phyloP scores from a whole-genome alignment of 2,888 invertebrate species.

The Spialia ferax region DNA sequence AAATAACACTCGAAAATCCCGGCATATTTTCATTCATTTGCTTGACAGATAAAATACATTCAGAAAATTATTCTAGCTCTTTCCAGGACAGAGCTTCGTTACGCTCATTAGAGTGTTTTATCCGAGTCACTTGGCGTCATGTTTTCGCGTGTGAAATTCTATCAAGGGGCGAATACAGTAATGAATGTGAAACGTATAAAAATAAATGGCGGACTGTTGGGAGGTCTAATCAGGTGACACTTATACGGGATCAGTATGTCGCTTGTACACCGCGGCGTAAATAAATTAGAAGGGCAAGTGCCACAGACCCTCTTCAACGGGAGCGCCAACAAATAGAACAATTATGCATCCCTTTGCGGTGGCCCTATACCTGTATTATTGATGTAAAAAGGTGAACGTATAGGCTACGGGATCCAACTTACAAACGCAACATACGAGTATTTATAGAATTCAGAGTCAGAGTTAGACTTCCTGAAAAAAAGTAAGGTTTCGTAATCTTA shows the following conservation, averaged over 20 bases:
- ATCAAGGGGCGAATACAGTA: constrained; percentile 9
- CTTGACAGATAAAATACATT: constrained; percentile 18
- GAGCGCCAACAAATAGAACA: constrained; percentile 74
- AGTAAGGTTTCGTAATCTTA: too few relatives aligned
- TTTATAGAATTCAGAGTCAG: too few relatives aligned
- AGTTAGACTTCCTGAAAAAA: too few relatives aligned
- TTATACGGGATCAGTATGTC: constrained; percentile 49
- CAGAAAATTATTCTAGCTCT: constrained; percentile 31
- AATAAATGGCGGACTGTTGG: constrained; percentile 15
- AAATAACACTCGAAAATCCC: constrained; percentile 3
- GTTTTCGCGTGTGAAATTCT: constrained; percentile 23
- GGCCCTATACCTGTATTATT: constrained; percentile 68
- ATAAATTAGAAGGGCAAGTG: constrained; percentile 63
- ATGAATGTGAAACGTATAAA: constrained; percentile 18
- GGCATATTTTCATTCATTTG: constrained; percentile 10
- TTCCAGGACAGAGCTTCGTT: constrained; percentile 28
- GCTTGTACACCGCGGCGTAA: constrained; percentile 62
- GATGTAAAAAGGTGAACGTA: constrained; percentile 62
- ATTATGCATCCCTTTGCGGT: constrained; percentile 74
- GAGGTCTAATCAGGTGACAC: constrained; percentile 47
- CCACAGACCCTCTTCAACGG: constrained; percentile 69
- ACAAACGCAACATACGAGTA: not conserved
- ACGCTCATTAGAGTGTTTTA: constrained; percentile 44
- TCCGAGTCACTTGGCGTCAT: constrained; percentile 27
- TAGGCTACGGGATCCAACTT: not conserved